phyloP scores from a whole-genome alignment of 2,797 vertebrate species.

The Tapera naevia region DNA sequence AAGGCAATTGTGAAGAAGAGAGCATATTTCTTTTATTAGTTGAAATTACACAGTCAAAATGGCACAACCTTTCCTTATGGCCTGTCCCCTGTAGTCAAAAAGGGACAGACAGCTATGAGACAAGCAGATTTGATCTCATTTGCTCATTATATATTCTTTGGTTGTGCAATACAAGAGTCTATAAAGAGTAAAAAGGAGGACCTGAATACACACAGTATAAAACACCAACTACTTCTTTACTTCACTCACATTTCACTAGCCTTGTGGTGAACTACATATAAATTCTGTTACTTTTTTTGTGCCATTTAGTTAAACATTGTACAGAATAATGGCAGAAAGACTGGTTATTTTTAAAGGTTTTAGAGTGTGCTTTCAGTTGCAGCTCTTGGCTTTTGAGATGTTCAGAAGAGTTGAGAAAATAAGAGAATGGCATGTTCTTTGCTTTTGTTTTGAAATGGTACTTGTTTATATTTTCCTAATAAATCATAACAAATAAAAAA shows the following conservation, averaged over 20 bases:
- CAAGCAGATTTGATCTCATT: neutral
- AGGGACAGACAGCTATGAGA: neutral
- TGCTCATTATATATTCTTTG: constrained; percentile 5
- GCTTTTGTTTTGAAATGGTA: constrained; percentile 7
- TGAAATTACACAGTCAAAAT: neutral
- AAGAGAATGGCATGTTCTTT: neutral
- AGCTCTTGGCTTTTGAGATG: constrained; percentile 3
- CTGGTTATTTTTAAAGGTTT: neutral
- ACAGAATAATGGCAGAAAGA: neutral
- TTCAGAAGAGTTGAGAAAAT: neutral
- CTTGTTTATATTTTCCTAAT: neutral
- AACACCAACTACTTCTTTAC: neutral
- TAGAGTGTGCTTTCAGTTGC: constrained; percentile 6
- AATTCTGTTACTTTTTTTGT: neutral
- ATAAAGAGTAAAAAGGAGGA: neutral
- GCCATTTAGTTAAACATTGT: neutral
- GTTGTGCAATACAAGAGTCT: neutral
- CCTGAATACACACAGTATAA: neutral
- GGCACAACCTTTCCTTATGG: neutral
- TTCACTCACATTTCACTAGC: neutral
- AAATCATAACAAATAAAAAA: neutral
- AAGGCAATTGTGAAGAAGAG: neutral
- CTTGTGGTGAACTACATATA: neutral
- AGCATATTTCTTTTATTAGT: neutral
- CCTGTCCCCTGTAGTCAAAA: neutral